Percentiles rank a stretch among this genome's conserved stretches.
Conservation (phyloP, 1,140 invertebrate genomes). For the Drosophila obscura region DNA sequence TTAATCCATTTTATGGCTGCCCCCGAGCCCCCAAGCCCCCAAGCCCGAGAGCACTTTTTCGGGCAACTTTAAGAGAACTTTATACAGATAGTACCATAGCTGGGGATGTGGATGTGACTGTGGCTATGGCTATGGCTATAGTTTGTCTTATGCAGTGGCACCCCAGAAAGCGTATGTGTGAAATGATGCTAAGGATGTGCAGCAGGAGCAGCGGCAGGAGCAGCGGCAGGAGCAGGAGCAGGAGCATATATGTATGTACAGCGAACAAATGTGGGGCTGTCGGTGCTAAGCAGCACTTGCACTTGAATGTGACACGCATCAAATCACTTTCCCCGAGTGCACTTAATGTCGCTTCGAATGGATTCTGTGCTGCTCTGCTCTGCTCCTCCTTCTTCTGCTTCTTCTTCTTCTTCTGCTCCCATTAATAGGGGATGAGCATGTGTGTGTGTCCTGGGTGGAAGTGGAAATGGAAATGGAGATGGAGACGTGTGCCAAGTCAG, state of each 20-base stretch:
- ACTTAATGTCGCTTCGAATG: constrained; percentile 61
- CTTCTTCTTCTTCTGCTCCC: constrained; percentile 4
- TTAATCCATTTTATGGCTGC: constrained; percentile 64
- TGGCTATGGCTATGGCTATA: too few species aligned
- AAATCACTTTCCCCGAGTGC: constrained; percentile 68
- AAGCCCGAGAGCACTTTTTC: neutral
- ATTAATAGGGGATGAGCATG: constrained; percentile 10
- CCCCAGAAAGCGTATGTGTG: too few species aligned
- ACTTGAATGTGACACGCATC: constrained; percentile 63
- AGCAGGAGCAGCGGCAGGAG: too few species aligned
- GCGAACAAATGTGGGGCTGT: constrained; percentile 22
- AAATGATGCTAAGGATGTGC: neutral
- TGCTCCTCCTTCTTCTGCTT: constrained; percentile 5
- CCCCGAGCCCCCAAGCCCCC: neutral
- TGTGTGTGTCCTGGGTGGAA: neutral
- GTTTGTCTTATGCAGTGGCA: too few species aligned
- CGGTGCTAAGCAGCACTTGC: constrained; percentile 40
- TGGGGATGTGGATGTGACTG: too few species aligned
- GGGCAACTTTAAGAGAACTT: neutral
- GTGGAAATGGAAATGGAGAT: too few species aligned
- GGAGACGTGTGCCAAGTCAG: too few species aligned
- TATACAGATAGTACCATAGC: too few species aligned
- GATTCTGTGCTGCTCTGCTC: constrained; percentile 5
- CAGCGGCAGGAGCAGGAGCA: too few species aligned
- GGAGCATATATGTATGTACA: constrained; percentile 5